Evolutionary conservation across 1,140 invertebrate genomes (phyloP).

Genomic region (Brachionus koreanus): DNA sequence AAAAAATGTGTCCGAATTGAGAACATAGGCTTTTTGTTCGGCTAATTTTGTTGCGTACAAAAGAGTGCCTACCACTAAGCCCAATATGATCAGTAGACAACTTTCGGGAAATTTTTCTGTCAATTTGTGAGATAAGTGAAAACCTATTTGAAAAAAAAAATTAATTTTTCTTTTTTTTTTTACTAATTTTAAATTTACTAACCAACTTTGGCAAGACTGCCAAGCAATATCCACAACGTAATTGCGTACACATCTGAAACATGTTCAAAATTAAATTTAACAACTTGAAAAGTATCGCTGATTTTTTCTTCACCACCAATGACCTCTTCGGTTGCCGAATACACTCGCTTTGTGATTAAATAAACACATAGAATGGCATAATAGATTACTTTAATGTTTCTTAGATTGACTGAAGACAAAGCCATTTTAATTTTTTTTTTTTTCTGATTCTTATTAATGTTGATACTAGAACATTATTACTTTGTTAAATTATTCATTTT

Average conservation of each 20-base stretch:
- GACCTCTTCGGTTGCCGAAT: constrained; percentile 32
- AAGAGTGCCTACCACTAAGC: constrained; percentile 74
- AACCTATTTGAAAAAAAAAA: background rate
- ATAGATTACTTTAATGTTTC: background rate
- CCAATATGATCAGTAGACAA: constrained; percentile 89
- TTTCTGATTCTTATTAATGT: background rate
- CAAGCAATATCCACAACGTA: constrained; percentile 43
- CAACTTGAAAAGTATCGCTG: constrained; percentile 17
- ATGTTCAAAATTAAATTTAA: constrained; percentile 42
- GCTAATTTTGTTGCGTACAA: constrained; percentile 45
- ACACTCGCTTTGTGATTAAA: constrained; percentile 18
- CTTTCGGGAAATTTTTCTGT: constrained; percentile 69
- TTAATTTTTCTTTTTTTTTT: background rate
- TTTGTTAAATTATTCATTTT: background rate
- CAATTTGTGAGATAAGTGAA: constrained; percentile 43
- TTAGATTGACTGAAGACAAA: background rate
- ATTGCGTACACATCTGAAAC: constrained; percentile 43
- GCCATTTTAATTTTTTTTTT: background rate
- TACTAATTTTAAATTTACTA: background rate
- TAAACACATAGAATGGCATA: background rate
- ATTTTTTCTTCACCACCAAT: constrained; percentile 30
- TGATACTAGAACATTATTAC: background rate
- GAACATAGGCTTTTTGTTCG: constrained; percentile 49
- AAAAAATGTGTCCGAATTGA: constrained; percentile 56
- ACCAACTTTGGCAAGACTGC: constrained; percentile 42